phyloP scores from a whole-genome alignment of 2,888 invertebrate genomes.

The Ormia ochracea region DNA sequence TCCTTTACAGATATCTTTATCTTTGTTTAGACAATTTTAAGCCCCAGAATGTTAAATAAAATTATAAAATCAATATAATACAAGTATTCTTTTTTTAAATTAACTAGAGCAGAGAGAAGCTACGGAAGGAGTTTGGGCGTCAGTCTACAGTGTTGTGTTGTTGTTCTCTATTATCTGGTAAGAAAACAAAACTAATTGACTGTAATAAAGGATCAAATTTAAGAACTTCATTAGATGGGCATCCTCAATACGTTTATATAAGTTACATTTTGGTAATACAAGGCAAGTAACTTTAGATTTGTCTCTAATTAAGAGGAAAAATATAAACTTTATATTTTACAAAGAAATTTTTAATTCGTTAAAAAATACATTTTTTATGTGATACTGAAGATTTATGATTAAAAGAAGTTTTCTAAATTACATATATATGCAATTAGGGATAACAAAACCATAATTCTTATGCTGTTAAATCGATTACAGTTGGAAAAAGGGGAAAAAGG shows the following conservation, averaged over 20 bases:
- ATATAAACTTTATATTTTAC: not conserved
- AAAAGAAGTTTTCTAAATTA: too few species aligned
- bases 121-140: not conserved
- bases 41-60: constrained; percentile 26
- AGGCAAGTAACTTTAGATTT: not conserved
- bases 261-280: not conserved
- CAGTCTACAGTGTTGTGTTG: not conserved
- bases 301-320: not conserved
- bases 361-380: too few species aligned
- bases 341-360: too few species aligned
- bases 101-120: not conserved
- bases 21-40: not conserved
- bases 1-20: not conserved
- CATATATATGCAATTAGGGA: too few species aligned
- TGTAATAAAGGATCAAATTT: constrained; percentile 25
- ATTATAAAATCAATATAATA: constrained; percentile 46
- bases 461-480: too few species aligned
- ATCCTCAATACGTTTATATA: constrained; percentile 1
- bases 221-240: constrained; percentile 39
- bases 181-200: constrained; percentile 41
- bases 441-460: too few species aligned
- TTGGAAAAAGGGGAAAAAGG: too few species aligned
- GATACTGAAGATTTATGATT: too few species aligned
- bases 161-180: not conserved
- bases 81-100: not conserved